These are phyloP conservation scores for Porites evermanni DNA, from an alignment of 92 coral and sea anemone genomes.

Conservation along the genomic window DNA sequence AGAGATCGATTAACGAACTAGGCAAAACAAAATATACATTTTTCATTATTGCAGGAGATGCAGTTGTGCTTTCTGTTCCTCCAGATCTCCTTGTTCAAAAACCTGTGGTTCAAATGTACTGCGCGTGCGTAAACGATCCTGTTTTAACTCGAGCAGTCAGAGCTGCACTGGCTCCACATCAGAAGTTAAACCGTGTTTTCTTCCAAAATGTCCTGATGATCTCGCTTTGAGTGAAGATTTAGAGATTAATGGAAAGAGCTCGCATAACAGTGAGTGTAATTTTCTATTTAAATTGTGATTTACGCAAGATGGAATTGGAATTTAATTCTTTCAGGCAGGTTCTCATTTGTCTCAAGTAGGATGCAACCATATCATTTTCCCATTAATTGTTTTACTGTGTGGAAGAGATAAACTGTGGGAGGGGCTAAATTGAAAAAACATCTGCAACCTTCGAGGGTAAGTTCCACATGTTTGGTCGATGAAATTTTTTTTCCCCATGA, in stretches of 20 bases:
- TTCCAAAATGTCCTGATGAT: slow-evolving; percentile 47
- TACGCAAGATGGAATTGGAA: too few species aligned
- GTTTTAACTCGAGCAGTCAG: slow-evolving; percentile 69
- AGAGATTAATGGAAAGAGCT: not conserved
- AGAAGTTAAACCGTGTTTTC: slow-evolving; percentile 48
- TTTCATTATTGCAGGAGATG: slow-evolving; percentile 53
- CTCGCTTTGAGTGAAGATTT: not conserved
- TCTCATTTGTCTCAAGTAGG: too few species aligned
- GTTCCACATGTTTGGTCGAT: too few species aligned
- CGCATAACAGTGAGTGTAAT: slow-evolving; percentile 26
- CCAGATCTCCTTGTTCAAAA: slow-evolving; percentile 54
- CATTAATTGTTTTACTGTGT: too few species aligned
- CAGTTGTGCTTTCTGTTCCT: slow-evolving; percentile 66
- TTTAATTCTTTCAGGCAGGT: too few species aligned
- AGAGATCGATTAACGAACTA: not conserved
- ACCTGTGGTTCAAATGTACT: slow-evolving; percentile 68
- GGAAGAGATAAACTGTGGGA: too few species aligned
- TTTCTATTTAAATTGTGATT: not conserved
- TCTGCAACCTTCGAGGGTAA: too few species aligned
- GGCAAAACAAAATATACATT: not conserved
- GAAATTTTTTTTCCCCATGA: too few species aligned
- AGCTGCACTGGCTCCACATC: slow-evolving; percentile 56
- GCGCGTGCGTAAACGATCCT: slow-evolving; percentile 69
- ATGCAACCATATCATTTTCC: too few species aligned
- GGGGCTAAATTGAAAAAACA: too few species aligned